Evolutionary conservation across 2,113 vertebrate species (phyloP).

Genomic region (Paratilapia polleni): DNA sequence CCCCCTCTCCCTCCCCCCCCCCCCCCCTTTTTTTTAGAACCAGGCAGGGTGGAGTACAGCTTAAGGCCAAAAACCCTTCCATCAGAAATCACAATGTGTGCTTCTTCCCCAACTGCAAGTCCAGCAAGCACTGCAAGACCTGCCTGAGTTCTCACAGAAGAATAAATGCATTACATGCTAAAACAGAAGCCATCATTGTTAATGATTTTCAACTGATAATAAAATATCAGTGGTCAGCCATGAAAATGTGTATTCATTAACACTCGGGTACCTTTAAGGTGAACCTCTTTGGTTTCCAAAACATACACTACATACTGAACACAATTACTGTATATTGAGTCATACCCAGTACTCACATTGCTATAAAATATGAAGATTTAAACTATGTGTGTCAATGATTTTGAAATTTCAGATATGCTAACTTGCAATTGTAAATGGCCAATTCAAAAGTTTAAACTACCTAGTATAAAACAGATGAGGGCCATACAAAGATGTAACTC

Average conservation of each 20-base stretch:
- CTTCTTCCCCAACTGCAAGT: neutral
- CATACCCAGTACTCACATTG: neutral
- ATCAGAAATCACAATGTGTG: constrained; percentile 76
- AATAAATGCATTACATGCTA: neutral
- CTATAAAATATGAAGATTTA: neutral
- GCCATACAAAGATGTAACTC: neutral
- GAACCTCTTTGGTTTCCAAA: too few relatives aligned
- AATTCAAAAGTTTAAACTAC: neutral
- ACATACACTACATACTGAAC: neutral
- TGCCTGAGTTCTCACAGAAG: constrained; percentile 8
- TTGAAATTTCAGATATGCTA: neutral
- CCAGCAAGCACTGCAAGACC: constrained; percentile 8
- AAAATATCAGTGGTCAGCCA: neutral
- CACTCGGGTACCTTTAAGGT: too few relatives aligned
- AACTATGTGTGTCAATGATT: neutral
- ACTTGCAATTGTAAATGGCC: neutral
- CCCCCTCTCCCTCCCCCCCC: too few relatives aligned
- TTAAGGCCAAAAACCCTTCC: constrained; percentile 58
- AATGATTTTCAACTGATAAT: neutral
- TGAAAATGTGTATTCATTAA: neutral
- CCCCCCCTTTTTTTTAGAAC: constrained; percentile 69
- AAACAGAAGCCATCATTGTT: neutral
- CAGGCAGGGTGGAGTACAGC: constrained; percentile 51
- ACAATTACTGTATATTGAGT: neutral
- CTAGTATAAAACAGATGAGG: neutral